These are phyloP conservation scores for Arenaria interpres DNA, from an alignment of 2,113 vertebrate genomes.

Conservation along the genomic window DNA sequence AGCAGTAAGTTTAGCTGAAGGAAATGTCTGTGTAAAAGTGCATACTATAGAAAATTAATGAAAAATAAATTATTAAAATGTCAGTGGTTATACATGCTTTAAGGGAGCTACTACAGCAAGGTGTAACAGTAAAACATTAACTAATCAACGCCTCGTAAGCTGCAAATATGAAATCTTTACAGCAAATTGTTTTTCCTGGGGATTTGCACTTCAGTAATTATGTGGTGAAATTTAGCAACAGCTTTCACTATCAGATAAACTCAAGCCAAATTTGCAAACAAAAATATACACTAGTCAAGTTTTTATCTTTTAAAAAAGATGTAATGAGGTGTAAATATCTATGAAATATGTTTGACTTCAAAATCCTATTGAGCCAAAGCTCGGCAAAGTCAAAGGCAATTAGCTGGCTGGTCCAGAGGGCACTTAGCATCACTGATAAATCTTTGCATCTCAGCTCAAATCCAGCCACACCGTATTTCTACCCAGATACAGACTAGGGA, in stretches of 20 bases:
- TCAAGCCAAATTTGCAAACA: neutral
- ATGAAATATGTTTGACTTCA: neutral
- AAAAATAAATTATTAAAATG: neutral
- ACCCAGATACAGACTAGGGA: neutral
- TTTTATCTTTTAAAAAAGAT: neutral
- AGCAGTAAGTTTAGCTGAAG: neutral
- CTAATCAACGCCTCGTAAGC: neutral
- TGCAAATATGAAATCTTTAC: neutral
- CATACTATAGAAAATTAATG: neutral
- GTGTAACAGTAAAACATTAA: neutral
- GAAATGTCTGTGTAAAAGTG: neutral
- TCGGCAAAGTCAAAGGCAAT: neutral
- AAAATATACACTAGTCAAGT: neutral
- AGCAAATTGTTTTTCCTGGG: neutral
- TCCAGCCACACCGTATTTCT: neutral
- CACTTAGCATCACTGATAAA: neutral
- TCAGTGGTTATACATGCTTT: neutral
- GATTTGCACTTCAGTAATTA: neutral
- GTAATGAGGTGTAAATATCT: neutral
- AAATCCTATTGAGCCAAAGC: neutral
- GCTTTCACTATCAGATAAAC: neutral
- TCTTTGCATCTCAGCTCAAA: neutral
- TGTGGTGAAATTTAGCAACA: neutral
- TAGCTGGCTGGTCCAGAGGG: neutral
- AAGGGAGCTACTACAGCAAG: neutral